Evolutionary conservation across 2,113 vertebrate species (phyloP).

Genomic region (Alexandromys fortis): DNA sequence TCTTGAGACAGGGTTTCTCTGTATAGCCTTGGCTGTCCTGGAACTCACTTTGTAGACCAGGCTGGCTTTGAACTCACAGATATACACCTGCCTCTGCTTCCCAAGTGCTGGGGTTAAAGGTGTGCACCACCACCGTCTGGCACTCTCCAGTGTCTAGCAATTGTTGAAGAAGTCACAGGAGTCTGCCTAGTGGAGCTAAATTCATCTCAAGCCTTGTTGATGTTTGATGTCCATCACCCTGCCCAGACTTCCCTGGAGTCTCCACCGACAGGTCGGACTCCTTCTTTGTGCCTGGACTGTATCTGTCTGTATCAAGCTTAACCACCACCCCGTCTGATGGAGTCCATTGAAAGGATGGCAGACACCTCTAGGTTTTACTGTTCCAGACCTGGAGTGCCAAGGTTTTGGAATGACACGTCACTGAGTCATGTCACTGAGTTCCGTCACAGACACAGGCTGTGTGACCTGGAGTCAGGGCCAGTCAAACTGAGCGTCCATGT

Average conservation of each 20-base stretch:
- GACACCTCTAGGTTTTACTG: background rate
- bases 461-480: background rate
- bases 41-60: background rate
- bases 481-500: background rate
- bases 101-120: background rate
- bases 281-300: background rate
- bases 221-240: background rate
- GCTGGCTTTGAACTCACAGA: background rate
- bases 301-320: background rate
- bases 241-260: background rate
- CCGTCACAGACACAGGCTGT: background rate
- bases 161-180: background rate
- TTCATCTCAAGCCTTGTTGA: background rate
- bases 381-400: background rate
- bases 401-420: background rate
- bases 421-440: background rate
- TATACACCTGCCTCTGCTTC: background rate
- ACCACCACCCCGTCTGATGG: background rate
- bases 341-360: background rate
- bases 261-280: background rate
- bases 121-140: too few species aligned
- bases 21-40: background rate
- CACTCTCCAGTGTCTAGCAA: background rate
- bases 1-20: too few species aligned
- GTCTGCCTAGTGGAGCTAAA: background rate